phyloP scores from a whole-genome alignment of 2,113 vertebrate genomes.

The Cariama cristata region DNA sequence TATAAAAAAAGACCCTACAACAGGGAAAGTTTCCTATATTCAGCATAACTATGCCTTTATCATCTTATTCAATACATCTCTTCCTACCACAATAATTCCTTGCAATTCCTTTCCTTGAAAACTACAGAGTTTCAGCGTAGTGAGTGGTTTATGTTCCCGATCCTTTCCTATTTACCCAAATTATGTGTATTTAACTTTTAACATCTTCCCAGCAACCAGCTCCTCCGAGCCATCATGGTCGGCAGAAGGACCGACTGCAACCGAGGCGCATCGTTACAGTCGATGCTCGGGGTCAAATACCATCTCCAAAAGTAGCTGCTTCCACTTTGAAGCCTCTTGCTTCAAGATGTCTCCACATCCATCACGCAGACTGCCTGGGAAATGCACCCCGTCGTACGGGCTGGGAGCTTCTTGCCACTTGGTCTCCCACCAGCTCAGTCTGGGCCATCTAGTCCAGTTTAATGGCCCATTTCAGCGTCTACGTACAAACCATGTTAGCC shows the following conservation, averaged over 20 bases:
- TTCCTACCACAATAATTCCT: not conserved
- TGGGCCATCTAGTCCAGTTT: accelerated
- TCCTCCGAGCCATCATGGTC: accelerated
- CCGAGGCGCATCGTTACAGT: not conserved
- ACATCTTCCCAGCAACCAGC: not conserved
- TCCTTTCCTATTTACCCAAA: not conserved
- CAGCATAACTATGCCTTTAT: not conserved
- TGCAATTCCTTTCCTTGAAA: not conserved
- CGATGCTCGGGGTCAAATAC: accelerated
- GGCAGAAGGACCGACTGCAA: not conserved
- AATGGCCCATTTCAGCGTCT: not conserved
- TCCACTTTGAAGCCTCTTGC: not conserved
- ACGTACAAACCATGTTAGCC: accelerated
- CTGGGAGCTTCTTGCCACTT: not conserved
- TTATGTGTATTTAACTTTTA: not conserved
- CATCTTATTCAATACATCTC: not conserved
- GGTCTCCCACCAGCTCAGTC: not conserved
- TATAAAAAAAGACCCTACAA: not conserved
- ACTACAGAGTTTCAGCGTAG: not conserved
- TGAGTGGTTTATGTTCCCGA: not conserved
- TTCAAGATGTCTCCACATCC: not conserved
- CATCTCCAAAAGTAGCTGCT: not conserved
- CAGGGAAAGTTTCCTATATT: not conserved
- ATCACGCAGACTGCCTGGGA: not conserved
- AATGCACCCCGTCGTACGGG: accelerated